These are phyloP conservation scores for Megaceryle torquata DNA, from an alignment of 2,113 vertebrate species.

Conservation along the genomic window DNA sequence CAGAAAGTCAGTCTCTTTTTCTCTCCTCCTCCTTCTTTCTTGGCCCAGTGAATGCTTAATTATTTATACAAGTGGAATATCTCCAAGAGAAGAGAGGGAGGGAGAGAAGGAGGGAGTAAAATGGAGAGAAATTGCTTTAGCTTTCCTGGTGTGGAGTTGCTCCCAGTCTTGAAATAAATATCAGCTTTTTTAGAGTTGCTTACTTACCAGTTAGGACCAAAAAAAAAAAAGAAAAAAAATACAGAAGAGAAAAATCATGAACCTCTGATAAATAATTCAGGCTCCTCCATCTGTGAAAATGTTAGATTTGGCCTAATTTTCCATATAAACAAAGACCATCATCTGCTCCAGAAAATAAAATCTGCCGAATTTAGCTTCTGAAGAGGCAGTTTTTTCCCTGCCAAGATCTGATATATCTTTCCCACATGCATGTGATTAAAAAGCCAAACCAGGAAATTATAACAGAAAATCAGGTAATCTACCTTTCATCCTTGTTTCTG, in stretches of 20 bases:
- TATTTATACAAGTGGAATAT: conserved; percentile 43
- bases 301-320: conserved; percentile 81
- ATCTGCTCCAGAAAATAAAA: conserved; percentile 70
- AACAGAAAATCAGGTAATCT: neutral
- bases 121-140: conserved; percentile 9
- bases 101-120: neutral
- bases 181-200: conserved; percentile 64
- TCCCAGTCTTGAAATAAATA: conserved; percentile 68
- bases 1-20: neutral
- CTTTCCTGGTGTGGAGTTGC: conserved; percentile 45
- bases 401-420: conserved; percentile 11
- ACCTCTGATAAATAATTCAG: conserved; percentile 82
- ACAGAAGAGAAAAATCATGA: conserved; percentile 58
- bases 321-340: conserved; percentile 77
- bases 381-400: conserved; percentile 9
- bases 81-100: conserved; percentile 11
- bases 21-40: conserved; percentile 11
- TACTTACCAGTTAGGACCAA: conserved; percentile 45
- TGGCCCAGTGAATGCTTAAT: conserved; percentile 37
- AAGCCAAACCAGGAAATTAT: neutral
- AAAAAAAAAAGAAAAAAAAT: neutral
- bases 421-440: neutral
- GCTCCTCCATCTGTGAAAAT: conserved; percentile 79
- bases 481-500: neutral
- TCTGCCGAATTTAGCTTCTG: conserved; percentile 9